Conservation (phyloP, 2,888 invertebrate species). For the Arctia plantaginis region DNA sequence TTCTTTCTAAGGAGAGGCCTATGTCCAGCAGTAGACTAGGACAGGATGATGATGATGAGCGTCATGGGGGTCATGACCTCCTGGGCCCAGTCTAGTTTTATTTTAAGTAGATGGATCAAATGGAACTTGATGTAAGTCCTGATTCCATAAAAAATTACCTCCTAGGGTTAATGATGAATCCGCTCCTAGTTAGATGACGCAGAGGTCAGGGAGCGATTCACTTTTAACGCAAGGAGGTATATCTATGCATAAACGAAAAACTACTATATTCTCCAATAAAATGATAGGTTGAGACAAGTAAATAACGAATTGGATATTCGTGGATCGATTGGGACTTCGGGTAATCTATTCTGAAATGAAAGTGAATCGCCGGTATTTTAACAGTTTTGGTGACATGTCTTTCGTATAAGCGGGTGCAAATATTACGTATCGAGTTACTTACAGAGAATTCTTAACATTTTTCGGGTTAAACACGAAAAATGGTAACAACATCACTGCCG, state of each 20-base stretch:
- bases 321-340: background rate
- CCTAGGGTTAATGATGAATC: too few species aligned
- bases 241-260: background rate
- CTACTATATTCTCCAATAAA: too few species aligned
- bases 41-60: too few species aligned
- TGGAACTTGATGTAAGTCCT: too few species aligned
- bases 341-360: background rate
- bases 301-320: background rate
- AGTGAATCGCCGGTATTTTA: conserved; percentile 18
- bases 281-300: background rate
- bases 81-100: background rate
- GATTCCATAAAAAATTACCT: too few species aligned
- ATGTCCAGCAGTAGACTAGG: too few species aligned
- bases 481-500: conserved; percentile 77
- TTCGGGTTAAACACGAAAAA: conserved; percentile 83
- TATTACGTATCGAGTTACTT: conserved; percentile 63
- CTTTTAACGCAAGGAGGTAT: background rate
- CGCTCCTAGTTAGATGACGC: too few species aligned
- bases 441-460: conserved; percentile 85
- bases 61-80: background rate
- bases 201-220: too few species aligned
- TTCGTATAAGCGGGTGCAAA: conserved; percentile 2
- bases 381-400: conserved; percentile 32
- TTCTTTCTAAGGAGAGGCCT: too few species aligned
- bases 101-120: too few species aligned